A percentile compares a stretch with the other conserved stretches of the same genome.
These are phyloP conservation scores for Coranthus polyacanthus DNA, from an alignment of 2,797 vertebrate species.

Conservation along the genomic window DNA sequence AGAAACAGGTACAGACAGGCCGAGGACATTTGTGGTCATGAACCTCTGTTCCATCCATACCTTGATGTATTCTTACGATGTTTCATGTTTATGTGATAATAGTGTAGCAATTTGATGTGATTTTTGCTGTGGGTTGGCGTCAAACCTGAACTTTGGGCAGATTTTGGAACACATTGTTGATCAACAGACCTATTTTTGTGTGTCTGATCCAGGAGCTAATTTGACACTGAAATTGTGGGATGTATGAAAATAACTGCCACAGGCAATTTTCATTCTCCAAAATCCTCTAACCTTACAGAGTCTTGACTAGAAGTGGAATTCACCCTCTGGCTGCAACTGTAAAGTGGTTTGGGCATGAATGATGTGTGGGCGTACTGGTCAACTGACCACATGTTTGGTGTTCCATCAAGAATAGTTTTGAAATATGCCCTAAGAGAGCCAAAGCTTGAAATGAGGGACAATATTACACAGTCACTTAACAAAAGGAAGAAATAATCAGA, in stretches of 20 bases:
- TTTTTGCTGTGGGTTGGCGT: constrained; percentile 20
- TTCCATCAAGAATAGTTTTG: constrained; percentile 67
- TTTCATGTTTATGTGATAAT: constrained; percentile 7
- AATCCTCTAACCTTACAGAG: constrained; percentile 27
- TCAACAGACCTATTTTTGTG: constrained; percentile 3
- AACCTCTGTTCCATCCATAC: background rate
- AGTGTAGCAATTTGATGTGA: constrained; percentile 1
- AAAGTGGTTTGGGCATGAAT: constrained; percentile 69
- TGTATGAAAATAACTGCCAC: constrained; percentile 34
- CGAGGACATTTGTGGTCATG: background rate
- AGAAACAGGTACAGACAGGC: constrained; percentile 82
- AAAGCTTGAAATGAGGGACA: constrained; percentile 47
- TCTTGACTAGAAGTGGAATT: constrained; percentile 57
- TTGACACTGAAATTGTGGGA: constrained; percentile 23
- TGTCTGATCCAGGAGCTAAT: constrained; percentile 4
- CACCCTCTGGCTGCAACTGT: constrained; percentile 59
- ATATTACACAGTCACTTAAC: constrained; percentile 65
- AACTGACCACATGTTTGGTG: constrained; percentile 75
- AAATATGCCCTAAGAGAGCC: constrained; percentile 58
- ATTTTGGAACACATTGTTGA: constrained; percentile 6
- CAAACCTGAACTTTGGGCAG: constrained; percentile 4
- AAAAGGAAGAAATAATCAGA: constrained; percentile 24
- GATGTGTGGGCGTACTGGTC: constrained; percentile 62
- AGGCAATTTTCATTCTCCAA: constrained; percentile 27
- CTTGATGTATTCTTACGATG: constrained; percentile 8